phyloP scores from a whole-genome alignment of 2,888 invertebrate genomes.

The Tetheella fluctuosa region DNA sequence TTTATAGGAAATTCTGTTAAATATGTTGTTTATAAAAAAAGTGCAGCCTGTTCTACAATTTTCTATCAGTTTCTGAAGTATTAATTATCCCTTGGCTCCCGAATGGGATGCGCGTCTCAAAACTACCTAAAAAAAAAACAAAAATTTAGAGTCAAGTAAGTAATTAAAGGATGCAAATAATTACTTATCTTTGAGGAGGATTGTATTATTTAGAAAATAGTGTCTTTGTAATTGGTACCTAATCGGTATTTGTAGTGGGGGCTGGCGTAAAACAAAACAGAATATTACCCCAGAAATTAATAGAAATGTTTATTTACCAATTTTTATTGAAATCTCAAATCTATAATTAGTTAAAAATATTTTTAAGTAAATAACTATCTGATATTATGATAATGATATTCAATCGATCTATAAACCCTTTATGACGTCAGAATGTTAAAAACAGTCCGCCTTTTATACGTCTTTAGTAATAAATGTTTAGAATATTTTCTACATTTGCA shows the following conservation, averaged over 20 bases:
- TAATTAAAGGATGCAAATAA: too few relatives aligned
- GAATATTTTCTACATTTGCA: not conserved
- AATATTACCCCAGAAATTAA: not conserved
- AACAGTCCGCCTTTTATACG: constrained; percentile 4
- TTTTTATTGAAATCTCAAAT: not conserved
- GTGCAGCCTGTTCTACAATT: too few relatives aligned
- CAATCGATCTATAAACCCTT: not conserved
- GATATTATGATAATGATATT: not conserved
- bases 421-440: constrained; percentile 4
- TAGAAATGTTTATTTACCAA: not conserved
- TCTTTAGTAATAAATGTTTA: not conserved
- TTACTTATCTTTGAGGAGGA: not conserved
- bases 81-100: too few relatives aligned
- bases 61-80: too few relatives aligned
- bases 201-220: not conserved
- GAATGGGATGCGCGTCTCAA: too few relatives aligned
- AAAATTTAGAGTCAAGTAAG: too few relatives aligned
- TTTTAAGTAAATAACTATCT: not conserved
- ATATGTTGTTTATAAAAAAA: too few relatives aligned
- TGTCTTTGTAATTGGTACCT: not conserved
- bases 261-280: not conserved
- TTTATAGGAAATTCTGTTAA: too few relatives aligned
- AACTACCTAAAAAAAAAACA: too few relatives aligned
- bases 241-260: not conserved
- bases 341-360: not conserved